Percentiles rank a stretch among this genome's conserved stretches.
These are phyloP conservation scores for Caretta caretta DNA, from an alignment of 2,113 vertebrate species.

Conservation along the genomic window DNA sequence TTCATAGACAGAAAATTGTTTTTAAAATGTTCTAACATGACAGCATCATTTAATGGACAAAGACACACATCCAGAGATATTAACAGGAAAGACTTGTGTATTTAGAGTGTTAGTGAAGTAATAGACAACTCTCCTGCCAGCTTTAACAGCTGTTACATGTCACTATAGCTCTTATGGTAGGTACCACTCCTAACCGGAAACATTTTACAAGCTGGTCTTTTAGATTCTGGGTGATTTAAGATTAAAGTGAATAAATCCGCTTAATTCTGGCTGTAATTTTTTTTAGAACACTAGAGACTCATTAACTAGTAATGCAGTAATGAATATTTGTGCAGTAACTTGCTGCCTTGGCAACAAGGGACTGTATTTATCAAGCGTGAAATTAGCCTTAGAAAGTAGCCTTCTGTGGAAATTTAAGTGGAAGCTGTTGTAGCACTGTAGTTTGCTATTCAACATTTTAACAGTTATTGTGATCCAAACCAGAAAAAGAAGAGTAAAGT, in stretches of 20 bases:
- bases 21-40: not conserved
- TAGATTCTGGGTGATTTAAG: constrained; percentile 21
- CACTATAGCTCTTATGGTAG: fast-evolving
- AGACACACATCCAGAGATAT: not conserved
- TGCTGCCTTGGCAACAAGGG: constrained; percentile 65
- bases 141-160: not conserved
- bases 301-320: constrained; percentile 70
- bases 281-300: constrained; percentile 64
- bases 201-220: not conserved
- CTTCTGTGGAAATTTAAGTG: constrained; percentile 55
- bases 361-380: constrained; percentile 72
- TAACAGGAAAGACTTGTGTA: fast-evolving
- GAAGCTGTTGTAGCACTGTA: constrained; percentile 36
- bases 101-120: fast-evolving
- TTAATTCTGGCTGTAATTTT: constrained; percentile 55
- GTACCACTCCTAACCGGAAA: not conserved
- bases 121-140: not conserved
- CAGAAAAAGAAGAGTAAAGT: not conserved
- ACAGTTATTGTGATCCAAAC: not conserved
- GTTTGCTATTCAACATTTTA: constrained; percentile 22
- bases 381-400: constrained; percentile 68
- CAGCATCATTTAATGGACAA: not conserved
- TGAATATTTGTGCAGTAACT: constrained; percentile 57
- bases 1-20: not conserved
- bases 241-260: constrained; percentile 52